Evolutionary conservation across 1,140 invertebrate species (phyloP).

Genomic region (Tetramorium simillimum): DNA sequence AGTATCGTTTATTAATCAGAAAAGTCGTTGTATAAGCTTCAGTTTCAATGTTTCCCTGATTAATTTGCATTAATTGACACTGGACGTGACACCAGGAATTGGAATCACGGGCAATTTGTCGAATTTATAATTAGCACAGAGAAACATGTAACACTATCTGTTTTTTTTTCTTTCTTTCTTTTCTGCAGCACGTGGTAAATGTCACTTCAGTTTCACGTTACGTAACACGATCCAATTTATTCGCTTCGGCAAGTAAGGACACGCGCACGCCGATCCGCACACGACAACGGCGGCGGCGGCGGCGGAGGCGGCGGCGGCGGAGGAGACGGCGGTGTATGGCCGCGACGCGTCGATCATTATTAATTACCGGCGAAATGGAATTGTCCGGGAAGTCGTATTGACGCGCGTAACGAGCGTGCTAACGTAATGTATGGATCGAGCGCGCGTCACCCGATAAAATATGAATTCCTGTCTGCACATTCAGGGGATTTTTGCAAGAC

Average conservation of each 20-base stretch:
- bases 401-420: constrained; percentile 32
- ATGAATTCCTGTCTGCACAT: constrained; percentile 61
- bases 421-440: constrained; percentile 43
- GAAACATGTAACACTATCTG: constrained; percentile 32
- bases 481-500: constrained; percentile 16
- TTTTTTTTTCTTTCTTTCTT: constrained; percentile 18
- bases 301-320: neutral
- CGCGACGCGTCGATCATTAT: constrained; percentile 62
- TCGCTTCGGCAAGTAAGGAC: constrained; percentile 45
- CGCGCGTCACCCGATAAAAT: constrained; percentile 58
- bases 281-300: neutral
- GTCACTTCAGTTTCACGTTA: constrained; percentile 26
- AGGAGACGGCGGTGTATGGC: neutral
- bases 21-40: constrained; percentile 16
- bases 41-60: constrained; percentile 25
- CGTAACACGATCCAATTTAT: constrained; percentile 56
- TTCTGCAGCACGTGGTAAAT: constrained; percentile 8
- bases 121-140: constrained; percentile 31
- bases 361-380: constrained; percentile 64
- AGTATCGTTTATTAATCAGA: constrained; percentile 15
- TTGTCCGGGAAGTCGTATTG: constrained; percentile 34
- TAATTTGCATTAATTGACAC: constrained; percentile 41
- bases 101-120: constrained; percentile 28
- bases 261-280: neutral
- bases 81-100: neutral